Base-by-base conservation (phyloP, 1,140 invertebrate genomes). In the Triops longicaudatus region DNA sequence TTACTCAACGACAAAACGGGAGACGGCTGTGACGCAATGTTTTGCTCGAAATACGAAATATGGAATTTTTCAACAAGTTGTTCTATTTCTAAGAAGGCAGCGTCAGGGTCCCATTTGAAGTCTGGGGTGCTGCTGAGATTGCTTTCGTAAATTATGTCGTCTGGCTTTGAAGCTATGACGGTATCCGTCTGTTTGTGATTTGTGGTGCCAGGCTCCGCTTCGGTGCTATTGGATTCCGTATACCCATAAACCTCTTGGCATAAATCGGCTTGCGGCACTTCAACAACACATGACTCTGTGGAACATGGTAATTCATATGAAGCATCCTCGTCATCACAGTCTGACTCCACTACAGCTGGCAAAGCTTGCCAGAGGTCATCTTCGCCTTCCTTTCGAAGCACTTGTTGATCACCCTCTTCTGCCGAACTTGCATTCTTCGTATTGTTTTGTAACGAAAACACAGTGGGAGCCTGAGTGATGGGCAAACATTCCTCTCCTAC, bases 351-450 rank as follows among this genome's bases (percentile, higher is more conserved):
- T 5, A 76, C 63, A 1, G 75, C 78, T 12, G 78, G 78, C 17
- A 78, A 75, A 37, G 78, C 78, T 76, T 78, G 76, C 78, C 78
- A 78, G 27, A 78, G 27, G 73, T 77, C 76, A 26, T 72, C 28
- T 26, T 74, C 28, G 41, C 37, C 72, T 12, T 63, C 50, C 50
- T 22, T 17, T n/a, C 50, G 50, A 17, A 63, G 50, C 12, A 72
- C 50, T 31, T 6, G 28, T 72, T 77, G 43, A 37, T 72, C 44
- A 37, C n/a, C 11, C 31, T 77, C 72, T 22, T 77, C 76, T 28
- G 73, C 14, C 14, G 17, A 10, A 22, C 72, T 44, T n/a, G n/a
- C 43, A 28, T 75, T 63, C 50, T 63, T 63, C 14, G 50, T 5
- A 14, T 22, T 5, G 14, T 17, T 63, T 63, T 63, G 5, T 6